phyloP scores from a whole-genome alignment of 2,888 invertebrate genomes.

The Nephrocerus scutellatus region DNA sequence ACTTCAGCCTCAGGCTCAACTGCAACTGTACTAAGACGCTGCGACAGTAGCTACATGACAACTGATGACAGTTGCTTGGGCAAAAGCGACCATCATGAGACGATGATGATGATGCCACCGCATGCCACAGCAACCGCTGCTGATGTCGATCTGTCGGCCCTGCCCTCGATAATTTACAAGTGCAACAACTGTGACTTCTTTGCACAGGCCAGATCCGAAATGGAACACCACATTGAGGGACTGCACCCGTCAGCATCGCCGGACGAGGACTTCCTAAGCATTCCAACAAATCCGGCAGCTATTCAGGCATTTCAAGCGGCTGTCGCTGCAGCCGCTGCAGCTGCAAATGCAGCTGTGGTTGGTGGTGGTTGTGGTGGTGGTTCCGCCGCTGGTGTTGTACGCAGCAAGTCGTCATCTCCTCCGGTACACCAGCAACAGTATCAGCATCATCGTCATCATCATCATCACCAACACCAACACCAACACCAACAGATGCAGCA shows the following conservation, averaged over 20 bases:
- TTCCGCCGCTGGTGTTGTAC: too few relatives aligned
- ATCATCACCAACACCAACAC: not conserved
- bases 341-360: slow-evolving; percentile 22
- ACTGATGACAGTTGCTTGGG: not conserved
- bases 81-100: not conserved
- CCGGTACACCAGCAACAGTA: slow-evolving; percentile 8
- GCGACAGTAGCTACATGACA: slow-evolving; percentile 1
- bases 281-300: slow-evolving; percentile 43
- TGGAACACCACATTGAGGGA: slow-evolving; percentile 36
- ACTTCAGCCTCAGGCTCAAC: slow-evolving; percentile 26
- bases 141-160: slow-evolving; percentile 15
- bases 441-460: slow-evolving; percentile 8
- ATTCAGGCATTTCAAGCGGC: slow-evolving; percentile 44
- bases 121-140: slow-evolving; percentile 50
- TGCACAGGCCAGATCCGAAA: slow-evolving; percentile 40
- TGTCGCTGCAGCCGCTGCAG: slow-evolving; percentile 40
- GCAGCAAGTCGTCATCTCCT: slow-evolving; percentile 18
- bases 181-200: slow-evolving; percentile 46
- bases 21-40: slow-evolving; percentile 14
- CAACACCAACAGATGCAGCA: slow-evolving; percentile 5
- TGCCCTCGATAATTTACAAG: slow-evolving; percentile 36
- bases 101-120: slow-evolving; percentile 23
- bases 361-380: too few relatives aligned
- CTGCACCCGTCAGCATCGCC: slow-evolving; percentile 33
- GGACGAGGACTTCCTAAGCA: slow-evolving; percentile 37